These are phyloP conservation scores for Hyposoter didymator DNA, from an alignment of 2,888 invertebrate species.

Conservation along the genomic window DNA sequence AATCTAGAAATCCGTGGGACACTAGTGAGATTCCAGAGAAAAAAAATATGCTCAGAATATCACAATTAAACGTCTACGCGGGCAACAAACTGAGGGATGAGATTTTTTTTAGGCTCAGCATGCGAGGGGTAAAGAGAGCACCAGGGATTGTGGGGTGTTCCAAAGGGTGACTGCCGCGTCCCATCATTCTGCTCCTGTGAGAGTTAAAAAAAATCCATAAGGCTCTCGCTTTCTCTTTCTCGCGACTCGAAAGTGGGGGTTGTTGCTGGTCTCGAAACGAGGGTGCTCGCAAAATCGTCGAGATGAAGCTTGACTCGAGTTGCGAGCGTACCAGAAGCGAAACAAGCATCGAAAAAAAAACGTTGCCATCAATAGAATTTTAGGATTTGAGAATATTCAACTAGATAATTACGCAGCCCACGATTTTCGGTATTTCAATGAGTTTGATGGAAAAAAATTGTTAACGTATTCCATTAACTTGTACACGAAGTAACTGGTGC, in stretches of 20 bases:
- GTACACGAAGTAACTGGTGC: background rate
- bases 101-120: conserved; percentile 77
- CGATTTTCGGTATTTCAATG: background rate
- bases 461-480: background rate
- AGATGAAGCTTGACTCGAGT: conserved; percentile 74
- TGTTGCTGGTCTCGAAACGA: conserved; percentile 67
- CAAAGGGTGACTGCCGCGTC: conserved; percentile 74
- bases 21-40: conserved; percentile 52
- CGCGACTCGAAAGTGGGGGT: conserved; percentile 70
- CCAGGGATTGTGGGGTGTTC: conserved; percentile 69
- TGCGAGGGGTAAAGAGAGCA: conserved; percentile 71
- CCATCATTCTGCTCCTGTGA: conserved; percentile 67
- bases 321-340: conserved; percentile 74
- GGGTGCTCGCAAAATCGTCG: conserved; percentile 68
- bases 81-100: conserved; percentile 81
- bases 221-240: conserved; percentile 72
- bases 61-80: conserved; percentile 81
- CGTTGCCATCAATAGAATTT: conserved; percentile 1
- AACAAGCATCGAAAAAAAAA: conserved; percentile 72
- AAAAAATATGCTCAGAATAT: conserved; percentile 74
- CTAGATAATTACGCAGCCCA: background rate
- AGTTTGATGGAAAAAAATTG: background rate
- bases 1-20: background rate
- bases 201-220: conserved; percentile 82
- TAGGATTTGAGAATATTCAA: background rate